Evolutionary conservation across 2,797 vertebrate species (phyloP).

Genomic region (Phalanger gymnotis): DNA sequence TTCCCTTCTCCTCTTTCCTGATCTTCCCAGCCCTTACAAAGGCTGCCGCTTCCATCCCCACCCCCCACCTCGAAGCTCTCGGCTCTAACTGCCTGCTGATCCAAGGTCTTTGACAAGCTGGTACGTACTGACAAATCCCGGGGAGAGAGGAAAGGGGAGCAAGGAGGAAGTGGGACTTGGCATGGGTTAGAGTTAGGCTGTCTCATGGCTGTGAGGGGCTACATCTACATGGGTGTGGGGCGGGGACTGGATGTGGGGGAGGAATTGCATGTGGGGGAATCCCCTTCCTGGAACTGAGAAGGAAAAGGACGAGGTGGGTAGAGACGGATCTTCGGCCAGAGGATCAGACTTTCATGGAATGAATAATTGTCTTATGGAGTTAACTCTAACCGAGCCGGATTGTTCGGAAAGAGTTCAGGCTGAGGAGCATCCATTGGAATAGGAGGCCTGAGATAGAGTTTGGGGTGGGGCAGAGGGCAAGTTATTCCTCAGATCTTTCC

Average conservation of each 20-base stretch:
- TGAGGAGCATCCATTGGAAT: not conserved
- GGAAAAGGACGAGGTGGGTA: not conserved
- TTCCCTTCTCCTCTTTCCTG: slow-evolving; percentile 9
- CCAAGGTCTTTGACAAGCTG: slow-evolving; percentile 36
- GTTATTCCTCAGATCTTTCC: not conserved
- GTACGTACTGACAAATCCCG: not conserved
- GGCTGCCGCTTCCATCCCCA: slow-evolving; percentile 13
- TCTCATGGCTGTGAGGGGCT: not conserved
- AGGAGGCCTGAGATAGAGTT: not conserved
- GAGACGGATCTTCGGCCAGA: not conserved
- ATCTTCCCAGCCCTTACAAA: not conserved
- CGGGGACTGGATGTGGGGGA: not conserved
- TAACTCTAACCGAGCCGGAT: not conserved
- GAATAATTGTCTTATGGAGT: not conserved
- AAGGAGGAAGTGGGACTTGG: not conserved
- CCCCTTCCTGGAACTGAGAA: not conserved
- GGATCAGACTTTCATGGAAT: not conserved
- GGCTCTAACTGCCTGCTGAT: slow-evolving; percentile 9
- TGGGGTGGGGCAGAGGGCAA: not conserved
- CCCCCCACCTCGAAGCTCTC: slow-evolving; percentile 58
- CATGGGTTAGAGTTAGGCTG: not conserved
- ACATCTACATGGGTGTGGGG: not conserved
- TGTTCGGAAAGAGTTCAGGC: not conserved
- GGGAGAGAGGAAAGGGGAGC: not conserved
- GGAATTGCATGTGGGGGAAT: not conserved